Evolutionary conservation across 1,140 invertebrate genomes (phyloP).

Genomic region (Tetramorium simillimum): DNA sequence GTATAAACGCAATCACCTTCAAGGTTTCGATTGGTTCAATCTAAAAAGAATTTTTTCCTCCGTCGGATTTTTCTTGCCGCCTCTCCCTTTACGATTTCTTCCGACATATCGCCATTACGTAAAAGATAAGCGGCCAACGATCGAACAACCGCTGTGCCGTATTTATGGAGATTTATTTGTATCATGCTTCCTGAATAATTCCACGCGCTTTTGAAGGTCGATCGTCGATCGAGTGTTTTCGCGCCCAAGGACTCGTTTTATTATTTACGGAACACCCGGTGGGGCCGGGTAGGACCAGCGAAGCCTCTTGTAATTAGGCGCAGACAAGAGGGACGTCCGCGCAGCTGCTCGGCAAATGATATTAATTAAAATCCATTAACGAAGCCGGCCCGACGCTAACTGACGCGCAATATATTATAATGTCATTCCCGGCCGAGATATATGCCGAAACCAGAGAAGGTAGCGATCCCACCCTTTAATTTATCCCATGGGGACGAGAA

Average conservation of each 20-base stretch:
- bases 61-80: neutral
- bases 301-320: slow-evolving; percentile 50
- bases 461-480: slow-evolving; percentile 3
- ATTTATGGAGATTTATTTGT: slow-evolving; percentile 37
- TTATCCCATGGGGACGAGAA: neutral
- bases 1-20: neutral
- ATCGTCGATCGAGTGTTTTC: neutral
- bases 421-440: neutral
- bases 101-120: neutral
- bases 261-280: slow-evolving; percentile 48
- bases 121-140: slow-evolving; percentile 12
- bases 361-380: slow-evolving; percentile 73
- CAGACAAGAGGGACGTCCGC: neutral
- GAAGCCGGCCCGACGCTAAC: slow-evolving; percentile 16
- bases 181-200: slow-evolving; percentile 52
- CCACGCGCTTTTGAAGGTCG: neutral
- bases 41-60: neutral
- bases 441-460: slow-evolving; percentile 49
- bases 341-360: slow-evolving; percentile 38
- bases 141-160: neutral
- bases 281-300: neutral
- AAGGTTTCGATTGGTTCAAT: neutral
- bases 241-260: slow-evolving; percentile 32
- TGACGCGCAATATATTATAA: slow-evolving; percentile 32
- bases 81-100: neutral